Evolutionary conservation across 2,113 vertebrate species (phyloP).

Genomic region (Cairina moschata): DNA sequence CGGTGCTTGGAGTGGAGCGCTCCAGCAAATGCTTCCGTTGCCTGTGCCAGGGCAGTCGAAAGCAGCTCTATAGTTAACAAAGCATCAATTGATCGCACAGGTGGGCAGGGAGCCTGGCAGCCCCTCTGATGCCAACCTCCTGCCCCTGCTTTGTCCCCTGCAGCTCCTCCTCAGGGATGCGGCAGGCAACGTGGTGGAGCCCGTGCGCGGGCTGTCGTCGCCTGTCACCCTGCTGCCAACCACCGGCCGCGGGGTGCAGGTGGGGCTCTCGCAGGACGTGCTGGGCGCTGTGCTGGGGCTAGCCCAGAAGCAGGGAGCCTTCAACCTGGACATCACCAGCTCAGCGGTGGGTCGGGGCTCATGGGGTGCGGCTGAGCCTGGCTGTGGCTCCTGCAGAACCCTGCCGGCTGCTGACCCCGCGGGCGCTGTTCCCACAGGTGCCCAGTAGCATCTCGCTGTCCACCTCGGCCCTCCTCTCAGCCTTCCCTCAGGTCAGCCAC

Average conservation of each 20-base stretch:
- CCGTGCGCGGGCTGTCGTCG: not conserved
- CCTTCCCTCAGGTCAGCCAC: constrained; percentile 63
- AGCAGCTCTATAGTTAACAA: not conserved
- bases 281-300: constrained; percentile 43
- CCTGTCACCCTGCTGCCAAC: constrained; percentile 15
- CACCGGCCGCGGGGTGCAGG: not conserved
- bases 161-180: not conserved
- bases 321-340: constrained; percentile 54
- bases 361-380: not conserved
- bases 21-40: not conserved
- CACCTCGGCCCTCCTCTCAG: not conserved
- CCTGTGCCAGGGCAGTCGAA: not conserved
- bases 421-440: not conserved
- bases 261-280: constrained; percentile 50
- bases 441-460: not conserved
- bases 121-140: fast-evolving
- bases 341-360: fast-evolving
- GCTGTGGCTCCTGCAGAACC: not conserved
- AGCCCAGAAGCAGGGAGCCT: not conserved
- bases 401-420: fast-evolving
- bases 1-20: not conserved
- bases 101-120: not conserved
- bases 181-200: fast-evolving
- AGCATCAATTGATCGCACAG: fast-evolving
- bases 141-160: not conserved